phyloP scores from a whole-genome alignment of 2,797 vertebrate species.

The Aldrovandia affinis region DNA sequence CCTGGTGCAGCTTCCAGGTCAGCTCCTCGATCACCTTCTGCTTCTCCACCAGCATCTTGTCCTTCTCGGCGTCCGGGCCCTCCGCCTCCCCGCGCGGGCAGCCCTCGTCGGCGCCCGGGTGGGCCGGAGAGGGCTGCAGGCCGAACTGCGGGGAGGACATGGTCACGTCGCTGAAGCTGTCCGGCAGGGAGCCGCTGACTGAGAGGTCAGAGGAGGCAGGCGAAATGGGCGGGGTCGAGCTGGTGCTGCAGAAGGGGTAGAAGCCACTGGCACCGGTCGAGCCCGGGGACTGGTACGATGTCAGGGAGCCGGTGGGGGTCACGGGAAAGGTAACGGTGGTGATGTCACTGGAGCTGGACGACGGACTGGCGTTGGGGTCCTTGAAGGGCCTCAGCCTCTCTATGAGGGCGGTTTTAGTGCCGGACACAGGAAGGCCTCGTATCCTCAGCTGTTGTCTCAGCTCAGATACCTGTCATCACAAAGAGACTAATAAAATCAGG shows the following conservation, averaged over 20 bases:
- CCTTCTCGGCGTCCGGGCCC: constrained; percentile 88
- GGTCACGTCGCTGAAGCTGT: constrained; percentile 90
- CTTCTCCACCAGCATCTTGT: constrained; percentile 99
- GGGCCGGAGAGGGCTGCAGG: constrained; percentile 83
- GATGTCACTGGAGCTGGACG: constrained; percentile 83
- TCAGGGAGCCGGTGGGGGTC: constrained; percentile 80
- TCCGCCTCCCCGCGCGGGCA: constrained; percentile 71
- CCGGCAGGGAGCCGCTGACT: constrained; percentile 87
- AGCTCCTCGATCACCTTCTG: constrained; percentile 98
- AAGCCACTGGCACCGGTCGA: constrained; percentile 80
- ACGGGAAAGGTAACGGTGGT: constrained; percentile 91
- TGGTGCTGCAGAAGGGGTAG: constrained; percentile 92
- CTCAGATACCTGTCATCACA: constrained; percentile 84
- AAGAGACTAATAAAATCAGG: neutral
- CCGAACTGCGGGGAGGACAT: constrained; percentile 86
- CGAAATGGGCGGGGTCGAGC: constrained; percentile 93
- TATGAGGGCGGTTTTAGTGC: constrained; percentile 93
- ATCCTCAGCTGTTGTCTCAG: constrained; percentile 94
- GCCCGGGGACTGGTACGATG: constrained; percentile 85
- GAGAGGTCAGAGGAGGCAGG: constrained; percentile 93
- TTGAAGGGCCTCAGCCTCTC: constrained; percentile 92
- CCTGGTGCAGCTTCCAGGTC: constrained; percentile 95
- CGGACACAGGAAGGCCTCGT: constrained; percentile 92
- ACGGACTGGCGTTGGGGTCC: constrained; percentile 73
- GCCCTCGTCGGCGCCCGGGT: constrained; percentile 79